Percentiles rank a stretch among this genome's conserved stretches.
Conservation (phyloP, 2,888 invertebrate species). For the Phasia obesa region DNA sequence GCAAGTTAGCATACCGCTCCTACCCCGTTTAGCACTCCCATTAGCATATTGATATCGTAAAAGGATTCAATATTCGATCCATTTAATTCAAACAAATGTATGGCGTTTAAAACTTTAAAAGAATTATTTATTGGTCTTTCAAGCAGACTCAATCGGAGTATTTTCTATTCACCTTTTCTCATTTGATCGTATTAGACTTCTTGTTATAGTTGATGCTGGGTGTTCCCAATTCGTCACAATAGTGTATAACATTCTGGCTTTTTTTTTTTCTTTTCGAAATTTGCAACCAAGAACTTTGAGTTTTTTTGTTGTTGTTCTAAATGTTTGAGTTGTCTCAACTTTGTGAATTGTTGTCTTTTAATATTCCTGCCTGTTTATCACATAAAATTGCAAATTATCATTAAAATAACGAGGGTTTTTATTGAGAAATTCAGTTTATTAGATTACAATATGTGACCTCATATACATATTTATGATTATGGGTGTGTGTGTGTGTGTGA, state of each 20-base stretch:
- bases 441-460: constrained; percentile 68
- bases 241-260: background rate
- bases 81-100: too few species aligned
- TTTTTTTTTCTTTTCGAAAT: background rate
- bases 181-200: too few species aligned
- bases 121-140: too few species aligned
- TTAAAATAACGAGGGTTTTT: constrained; percentile 60
- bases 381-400: constrained; percentile 52
- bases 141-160: too few species aligned
- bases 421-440: constrained; percentile 67
- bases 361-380: constrained; percentile 29
- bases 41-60: too few species aligned
- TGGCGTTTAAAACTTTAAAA: too few species aligned
- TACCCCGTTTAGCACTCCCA: too few species aligned
- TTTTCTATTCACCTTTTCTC: too few species aligned
- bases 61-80: too few species aligned
- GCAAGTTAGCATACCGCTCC: too few species aligned
- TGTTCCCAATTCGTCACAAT: background rate
- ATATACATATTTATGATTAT: constrained; percentile 43
- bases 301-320: constrained; percentile 12
- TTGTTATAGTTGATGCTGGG: background rate
- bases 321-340: constrained; percentile 14
- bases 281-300: background rate
- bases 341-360: constrained; percentile 26
- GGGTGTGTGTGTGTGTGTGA: background rate